Base-by-base conservation (phyloP, 2,113 vertebrate species). In the Steatornis caripensis region DNA sequence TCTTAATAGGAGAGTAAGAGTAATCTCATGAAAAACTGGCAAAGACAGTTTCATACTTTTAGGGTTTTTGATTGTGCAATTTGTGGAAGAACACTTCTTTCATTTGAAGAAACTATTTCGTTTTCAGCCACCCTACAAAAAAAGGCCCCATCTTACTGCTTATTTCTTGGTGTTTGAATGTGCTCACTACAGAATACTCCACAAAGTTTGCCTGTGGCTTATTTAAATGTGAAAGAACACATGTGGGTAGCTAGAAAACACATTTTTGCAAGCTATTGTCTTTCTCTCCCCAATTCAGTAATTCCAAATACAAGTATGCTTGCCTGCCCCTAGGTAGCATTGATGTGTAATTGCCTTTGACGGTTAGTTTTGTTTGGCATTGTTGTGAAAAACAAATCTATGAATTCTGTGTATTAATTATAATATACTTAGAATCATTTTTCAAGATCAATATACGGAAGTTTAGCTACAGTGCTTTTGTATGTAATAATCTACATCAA, bases 401-500 rank as follows among this genome's bases (percentile, higher is more conserved):
- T 94, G 95, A 94, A 94, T 96, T 76, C 53, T 72, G 62, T 95
- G 29, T 94, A 84, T 97, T 97, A 96, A 96, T 97, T 95, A 92
- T 93, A 95, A 97, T 94, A 93, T 95, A 96, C 88, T 84, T 91
- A 71, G 65, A 95, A 77, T 93, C 15, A 75, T 97, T 96, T 96
- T 95, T 94, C 90, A 97, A 95, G 95, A 97, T 96, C 92, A 77
- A 68, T 94, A 95, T 93, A 92, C 93, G 93, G 96, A 98, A 97
- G 89, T 89, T 98, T 97, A 87, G 87, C 95, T 93, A 91, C 92
- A 95, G 87, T 97, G 82, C 98, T 97, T 98, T 97, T 98, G 97
- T 94, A 90, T 97, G 94, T 98, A 97, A 98, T 98, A 94, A 97
- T 98, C 95, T 95, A 84, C 96, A 98, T 98, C 98, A 98, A 95